Conservation (phyloP, 2,113 vertebrate genomes). For the Okapia johnstoni region DNA sequence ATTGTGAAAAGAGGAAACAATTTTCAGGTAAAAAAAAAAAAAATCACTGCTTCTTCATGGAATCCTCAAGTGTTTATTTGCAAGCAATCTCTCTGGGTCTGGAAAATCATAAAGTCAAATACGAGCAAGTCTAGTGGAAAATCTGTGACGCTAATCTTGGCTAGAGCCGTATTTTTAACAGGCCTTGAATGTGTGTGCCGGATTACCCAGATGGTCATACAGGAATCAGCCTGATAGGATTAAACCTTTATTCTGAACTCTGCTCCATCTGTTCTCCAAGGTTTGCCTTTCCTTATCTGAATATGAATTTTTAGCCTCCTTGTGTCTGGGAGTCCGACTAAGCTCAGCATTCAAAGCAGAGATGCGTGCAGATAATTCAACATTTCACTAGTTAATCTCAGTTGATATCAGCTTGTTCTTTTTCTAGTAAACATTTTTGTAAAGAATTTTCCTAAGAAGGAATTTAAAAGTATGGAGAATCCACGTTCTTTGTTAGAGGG, state of each 20-base stretch:
- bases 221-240: constrained; percentile 98
- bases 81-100: constrained; percentile 84
- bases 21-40: constrained; percentile 65
- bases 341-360: constrained; percentile 43
- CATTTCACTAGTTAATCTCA: constrained; percentile 55
- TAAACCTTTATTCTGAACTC: constrained; percentile 95
- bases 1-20: constrained; percentile 78
- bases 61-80: constrained; percentile 81
- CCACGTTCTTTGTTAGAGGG: neutral
- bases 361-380: constrained; percentile 31
- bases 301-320: constrained; percentile 77
- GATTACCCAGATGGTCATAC: constrained; percentile 97
- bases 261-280: constrained; percentile 90
- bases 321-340: constrained; percentile 54
- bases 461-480: neutral
- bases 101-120: constrained; percentile 85
- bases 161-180: constrained; percentile 90
- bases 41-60: constrained; percentile 83
- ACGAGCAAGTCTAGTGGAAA: constrained; percentile 90
- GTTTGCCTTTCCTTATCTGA: constrained; percentile 77
- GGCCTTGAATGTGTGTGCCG: constrained; percentile 88
- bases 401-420: constrained; percentile 61
- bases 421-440: constrained; percentile 60
- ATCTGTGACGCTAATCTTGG: constrained; percentile 93
- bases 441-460: constrained; percentile 53